These are phyloP conservation scores for Himalopsyche anomala DNA, from an alignment of 2,888 invertebrate species.

Conservation along the genomic window DNA sequence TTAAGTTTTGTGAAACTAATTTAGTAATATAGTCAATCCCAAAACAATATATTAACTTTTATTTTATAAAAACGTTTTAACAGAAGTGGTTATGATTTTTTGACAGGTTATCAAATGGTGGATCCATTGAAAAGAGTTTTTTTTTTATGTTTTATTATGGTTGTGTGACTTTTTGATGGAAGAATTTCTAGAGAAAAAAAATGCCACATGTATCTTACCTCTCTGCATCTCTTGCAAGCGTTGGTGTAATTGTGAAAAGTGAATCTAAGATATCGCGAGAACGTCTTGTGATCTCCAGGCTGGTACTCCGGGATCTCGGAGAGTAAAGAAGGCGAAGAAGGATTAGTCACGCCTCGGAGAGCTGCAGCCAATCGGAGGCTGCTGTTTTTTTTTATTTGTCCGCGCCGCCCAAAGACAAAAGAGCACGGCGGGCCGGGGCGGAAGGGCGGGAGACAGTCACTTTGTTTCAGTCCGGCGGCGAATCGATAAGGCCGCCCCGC, in stretches of 20 bases:
- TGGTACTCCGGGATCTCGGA: constrained; percentile 70
- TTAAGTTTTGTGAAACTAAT: too few relatives aligned
- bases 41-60: too few relatives aligned
- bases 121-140: too few relatives aligned
- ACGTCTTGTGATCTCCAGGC: constrained; percentile 71
- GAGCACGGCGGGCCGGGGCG: constrained; percentile 70
- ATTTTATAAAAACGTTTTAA: too few relatives aligned
- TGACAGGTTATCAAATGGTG: too few relatives aligned
- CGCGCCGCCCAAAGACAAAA: constrained; percentile 67
- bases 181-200: too few relatives aligned
- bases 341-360: constrained; percentile 69
- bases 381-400: constrained; percentile 70
- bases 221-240: too few relatives aligned
- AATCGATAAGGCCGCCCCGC: constrained; percentile 71
- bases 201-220: too few relatives aligned
- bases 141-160: too few relatives aligned
- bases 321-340: constrained; percentile 68
- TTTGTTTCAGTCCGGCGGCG: constrained; percentile 70
- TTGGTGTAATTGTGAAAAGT: neutral
- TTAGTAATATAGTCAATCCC: too few relatives aligned
- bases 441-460: constrained; percentile 72
- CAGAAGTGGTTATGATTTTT: too few relatives aligned
- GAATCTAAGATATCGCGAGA: neutral
- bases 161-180: too few relatives aligned
- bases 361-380: constrained; percentile 70